Conservation (phyloP, 2,888 invertebrate species). For the Frankliniella fusca region DNA sequence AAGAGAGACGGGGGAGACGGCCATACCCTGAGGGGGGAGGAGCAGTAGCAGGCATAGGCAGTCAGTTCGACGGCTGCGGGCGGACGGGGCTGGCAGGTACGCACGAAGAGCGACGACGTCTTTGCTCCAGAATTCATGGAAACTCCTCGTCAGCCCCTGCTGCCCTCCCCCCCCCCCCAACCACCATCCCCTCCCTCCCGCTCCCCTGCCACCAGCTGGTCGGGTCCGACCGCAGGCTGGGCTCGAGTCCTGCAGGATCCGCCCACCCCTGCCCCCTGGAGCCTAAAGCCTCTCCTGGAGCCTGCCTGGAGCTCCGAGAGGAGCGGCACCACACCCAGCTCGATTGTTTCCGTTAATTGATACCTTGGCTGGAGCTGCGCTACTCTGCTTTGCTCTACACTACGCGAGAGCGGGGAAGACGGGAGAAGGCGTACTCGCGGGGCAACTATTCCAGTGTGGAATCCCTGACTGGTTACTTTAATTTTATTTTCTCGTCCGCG, state of each 20-base stretch:
- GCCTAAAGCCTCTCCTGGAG: too few species aligned
- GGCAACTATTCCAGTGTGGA: too few species aligned
- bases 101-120: background rate
- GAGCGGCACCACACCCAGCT: background rate
- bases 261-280: too few species aligned
- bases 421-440: too few species aligned
- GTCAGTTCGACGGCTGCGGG: background rate
- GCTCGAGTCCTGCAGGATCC: too few species aligned
- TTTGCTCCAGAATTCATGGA: conserved; percentile 19
- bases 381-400: too few species aligned
- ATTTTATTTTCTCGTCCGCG: too few species aligned
- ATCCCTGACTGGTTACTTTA: too few species aligned
- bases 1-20: background rate
- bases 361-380: background rate
- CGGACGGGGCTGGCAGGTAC: background rate
- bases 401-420: too few species aligned
- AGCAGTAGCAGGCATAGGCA: background rate
- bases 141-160: background rate
- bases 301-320: background rate
- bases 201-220: background rate
- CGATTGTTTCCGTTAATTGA: background rate
- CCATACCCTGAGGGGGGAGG: background rate
- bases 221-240: background rate
- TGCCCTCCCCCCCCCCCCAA: background rate
- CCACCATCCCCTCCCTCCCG: background rate